Evolutionary conservation across 2,888 invertebrate genomes (phyloP), one percentile per base, ranked within the genome.

Genomic region (Lasioglossum zephyrum): DNA sequence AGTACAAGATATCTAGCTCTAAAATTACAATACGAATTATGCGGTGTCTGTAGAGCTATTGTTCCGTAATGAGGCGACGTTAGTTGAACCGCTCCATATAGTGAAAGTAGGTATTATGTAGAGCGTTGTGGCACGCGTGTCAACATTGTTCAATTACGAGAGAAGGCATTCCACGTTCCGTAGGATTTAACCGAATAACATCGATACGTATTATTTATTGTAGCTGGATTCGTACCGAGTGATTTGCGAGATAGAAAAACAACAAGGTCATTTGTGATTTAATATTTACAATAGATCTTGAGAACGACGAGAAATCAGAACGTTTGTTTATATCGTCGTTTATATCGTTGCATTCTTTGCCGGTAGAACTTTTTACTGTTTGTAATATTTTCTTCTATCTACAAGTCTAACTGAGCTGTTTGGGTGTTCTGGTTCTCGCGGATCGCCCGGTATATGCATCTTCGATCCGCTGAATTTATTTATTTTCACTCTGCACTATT

Each of bases 201-300:
- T 66, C 16, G 13, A 18, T 53, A 11, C 41, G 4, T 22, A 60
- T 16, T 73, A 82, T 82, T 82, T 82, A 82, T 73, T 81, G 4
- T 57, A 18, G 63, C 16, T 63, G 6, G 44, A 3, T 44, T 44
- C 3, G 13, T 4, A 13, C 13, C 44, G 44, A 3, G 44, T 44
- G 44, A 13, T 13, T 44, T 11, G 44, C 44, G 13, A 44, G 44
- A 13, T 44, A 4, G 0, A 0, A 9, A 9, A 44, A 44, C 44
- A 13, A 11, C 44, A 44, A 13, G 44, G 13, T 44, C 13, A 13
- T 44, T 4, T 36, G 36, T 36, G 36, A 36, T 36, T 36, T 36
- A 36, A 36, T 36, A 36, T 36, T 36, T 36, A 2, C 2, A 3
- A 36, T 36, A 36, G 2, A 36, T 36, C 36, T 36, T 36, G 36